Base-by-base conservation (phyloP, 2,888 invertebrate genomes). In the Eretmocerus hayati region DNA sequence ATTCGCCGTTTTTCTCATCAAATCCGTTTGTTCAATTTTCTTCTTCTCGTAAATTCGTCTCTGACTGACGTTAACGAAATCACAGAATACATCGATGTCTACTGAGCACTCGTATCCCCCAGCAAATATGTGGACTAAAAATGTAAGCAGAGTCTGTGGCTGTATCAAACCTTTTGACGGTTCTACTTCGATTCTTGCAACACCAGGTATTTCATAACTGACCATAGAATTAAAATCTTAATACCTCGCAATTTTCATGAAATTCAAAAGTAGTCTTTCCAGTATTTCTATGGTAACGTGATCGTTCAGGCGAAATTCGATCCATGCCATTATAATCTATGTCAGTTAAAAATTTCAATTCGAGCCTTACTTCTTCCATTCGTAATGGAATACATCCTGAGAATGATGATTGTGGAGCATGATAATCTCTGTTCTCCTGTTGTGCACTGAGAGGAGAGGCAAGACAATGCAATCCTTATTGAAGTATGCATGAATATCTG, bases 321-420 rank as follows among this genome's bases (percentile, higher is more conserved):
- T 26, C 6, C 26, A 11, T 11, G 26, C 11, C 26, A 26, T 9
- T 26, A 26, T 26, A 26, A 26, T 9, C 26, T 26, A n/a, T n/a
- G n/a, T n/a, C 26, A 6, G 26, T 6, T 26, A 26, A 26, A 26
- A 26, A 26, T 26, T 6, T 26, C 26, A 6, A 11, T n/a, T n/a
- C 8, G 13, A 30, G 13, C 8, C 33, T 16, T 5, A 74, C 74
- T 57, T 62, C 55, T 64, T 61, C 72, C 73, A 75, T 19, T 62
- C 55, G 51, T 70, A 75, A 11, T 66, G 64, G 19, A 75, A 58
- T 3, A 67, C 61, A 31, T 69, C 62, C 32, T 61, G 35, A 5
- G 42, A 52, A 6, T 67, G 65, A 39, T 56, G 59, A 57, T 75
- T 75, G 49, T 65, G 63, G 31, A 75, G 63, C 52, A 74, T 69